Percentiles rank a stretch among this genome's conserved stretches.
Conservation (phyloP, 1,140 invertebrate species). For the Sycophaga agraensis region DNA sequence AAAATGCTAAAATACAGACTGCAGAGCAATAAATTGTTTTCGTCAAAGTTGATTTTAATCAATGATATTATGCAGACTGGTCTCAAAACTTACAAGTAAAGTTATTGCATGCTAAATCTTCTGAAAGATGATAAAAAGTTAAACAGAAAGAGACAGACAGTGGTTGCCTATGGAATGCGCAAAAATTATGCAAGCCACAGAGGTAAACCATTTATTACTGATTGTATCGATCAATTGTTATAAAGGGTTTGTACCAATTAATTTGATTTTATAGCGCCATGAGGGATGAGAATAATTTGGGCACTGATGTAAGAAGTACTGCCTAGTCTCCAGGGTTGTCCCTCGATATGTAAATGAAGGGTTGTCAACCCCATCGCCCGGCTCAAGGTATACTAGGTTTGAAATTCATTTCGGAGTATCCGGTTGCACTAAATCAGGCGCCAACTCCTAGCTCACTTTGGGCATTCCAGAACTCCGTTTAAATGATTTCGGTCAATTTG, state of each 20-base stretch:
- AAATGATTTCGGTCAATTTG: slow-evolving; percentile 25
- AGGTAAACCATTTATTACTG: slow-evolving; percentile 26
- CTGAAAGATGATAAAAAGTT: too few species aligned
- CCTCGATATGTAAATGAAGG: slow-evolving; percentile 37
- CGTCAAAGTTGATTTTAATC: slow-evolving; percentile 21
- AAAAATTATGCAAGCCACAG: slow-evolving; percentile 18
- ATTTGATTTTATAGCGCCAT: slow-evolving; percentile 11
- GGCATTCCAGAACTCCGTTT: neutral
- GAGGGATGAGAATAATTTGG: slow-evolving; percentile 14
- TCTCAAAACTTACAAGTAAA: slow-evolving; percentile 13
- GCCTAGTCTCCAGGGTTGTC: slow-evolving; percentile 27
- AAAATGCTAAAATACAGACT: too few species aligned
- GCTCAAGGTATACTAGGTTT: slow-evolving; percentile 7
- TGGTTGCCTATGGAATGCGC: neutral
- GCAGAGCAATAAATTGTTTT: slow-evolving; percentile 1
- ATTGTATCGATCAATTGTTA: slow-evolving; percentile 30
- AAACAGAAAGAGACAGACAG: neutral
- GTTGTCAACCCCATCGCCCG: slow-evolving; percentile 37
- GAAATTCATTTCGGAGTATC: slow-evolving; percentile 34
- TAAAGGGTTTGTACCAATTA: slow-evolving; percentile 29
- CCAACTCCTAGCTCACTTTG: neutral
- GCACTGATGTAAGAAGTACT: slow-evolving; percentile 25
- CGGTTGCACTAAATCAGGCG: slow-evolving; percentile 41
- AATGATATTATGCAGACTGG: neutral
- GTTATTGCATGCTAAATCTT: neutral